These are phyloP conservation scores for Netelia fuscicornis DNA, from an alignment of 2,888 invertebrate genomes.

Conservation along the genomic window DNA sequence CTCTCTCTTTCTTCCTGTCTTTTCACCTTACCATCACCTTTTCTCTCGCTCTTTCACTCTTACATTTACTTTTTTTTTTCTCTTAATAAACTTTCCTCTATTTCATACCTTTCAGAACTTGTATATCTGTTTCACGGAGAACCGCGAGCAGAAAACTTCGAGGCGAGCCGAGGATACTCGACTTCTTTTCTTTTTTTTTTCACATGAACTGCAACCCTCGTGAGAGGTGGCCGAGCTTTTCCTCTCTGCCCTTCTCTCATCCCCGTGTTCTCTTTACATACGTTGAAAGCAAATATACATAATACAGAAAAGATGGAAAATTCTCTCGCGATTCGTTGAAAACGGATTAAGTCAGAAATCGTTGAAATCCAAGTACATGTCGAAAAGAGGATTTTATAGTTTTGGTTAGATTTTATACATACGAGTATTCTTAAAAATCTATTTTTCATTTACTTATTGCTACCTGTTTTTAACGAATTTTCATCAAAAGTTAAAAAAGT, in stretches of 20 bases:
- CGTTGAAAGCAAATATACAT: background rate
- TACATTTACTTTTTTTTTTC: background rate
- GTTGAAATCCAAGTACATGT: too few relatives aligned
- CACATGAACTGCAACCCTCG: slow-evolving; percentile 38
- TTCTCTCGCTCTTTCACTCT: slow-evolving; percentile 14
- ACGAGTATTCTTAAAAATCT: too few relatives aligned
- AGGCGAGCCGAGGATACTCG: slow-evolving; percentile 43
- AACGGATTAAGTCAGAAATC: background rate
- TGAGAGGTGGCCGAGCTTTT: slow-evolving; percentile 6
- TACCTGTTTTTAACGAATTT: too few relatives aligned
- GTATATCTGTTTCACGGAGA: slow-evolving; percentile 11
- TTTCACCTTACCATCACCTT: slow-evolving; percentile 6
- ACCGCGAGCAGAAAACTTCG: slow-evolving; percentile 35
- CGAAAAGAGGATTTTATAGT: too few relatives aligned
- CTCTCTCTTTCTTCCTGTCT: slow-evolving; percentile 32
- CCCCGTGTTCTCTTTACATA: background rate
- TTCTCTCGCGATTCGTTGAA: slow-evolving; percentile 36
- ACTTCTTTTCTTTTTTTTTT: slow-evolving; percentile 36
- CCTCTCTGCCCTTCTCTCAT: background rate
- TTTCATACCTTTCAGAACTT: slow-evolving; percentile 30
- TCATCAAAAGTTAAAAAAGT: too few relatives aligned
- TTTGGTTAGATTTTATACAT: too few relatives aligned
- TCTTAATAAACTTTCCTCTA: slow-evolving; percentile 31
- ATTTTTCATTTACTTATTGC: too few relatives aligned
- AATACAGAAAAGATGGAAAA: background rate